phyloP scores from a whole-genome alignment of 2,113 vertebrate genomes.

The Hypanus sabinus region DNA sequence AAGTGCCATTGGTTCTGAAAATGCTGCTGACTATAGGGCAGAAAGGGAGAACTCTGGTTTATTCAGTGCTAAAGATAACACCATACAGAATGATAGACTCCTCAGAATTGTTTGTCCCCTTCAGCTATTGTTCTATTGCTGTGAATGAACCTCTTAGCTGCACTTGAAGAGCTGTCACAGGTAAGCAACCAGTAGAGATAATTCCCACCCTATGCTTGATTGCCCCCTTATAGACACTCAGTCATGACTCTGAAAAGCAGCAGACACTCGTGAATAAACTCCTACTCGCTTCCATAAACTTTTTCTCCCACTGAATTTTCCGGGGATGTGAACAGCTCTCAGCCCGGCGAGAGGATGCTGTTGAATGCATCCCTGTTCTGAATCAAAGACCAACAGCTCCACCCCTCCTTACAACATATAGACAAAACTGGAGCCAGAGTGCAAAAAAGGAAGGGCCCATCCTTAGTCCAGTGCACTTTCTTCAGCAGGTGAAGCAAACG shows the following conservation, averaged over 20 bases:
- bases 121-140: constrained; percentile 71
- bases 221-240: constrained; percentile 83
- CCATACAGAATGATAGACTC: constrained; percentile 96
- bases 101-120: constrained; percentile 86
- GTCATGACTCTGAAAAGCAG: constrained; percentile 85
- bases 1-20: constrained; percentile 81
- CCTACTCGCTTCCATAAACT: constrained; percentile 92
- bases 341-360: constrained; percentile 67
- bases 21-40: constrained; percentile 68
- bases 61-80: constrained; percentile 97
- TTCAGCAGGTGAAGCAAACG: constrained; percentile 59
- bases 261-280: constrained; percentile 94
- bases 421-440: constrained; percentile 40
- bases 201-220: constrained; percentile 88
- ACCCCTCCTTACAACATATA: constrained; percentile 54
- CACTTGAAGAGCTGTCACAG: constrained; percentile 91
- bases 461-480: constrained; percentile 48
- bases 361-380: constrained; percentile 75
- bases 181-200: constrained; percentile 90
- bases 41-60: constrained; percentile 81
- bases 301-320: constrained; percentile 85
- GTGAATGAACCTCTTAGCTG: constrained; percentile 84
- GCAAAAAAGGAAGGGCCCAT: constrained; percentile 46
- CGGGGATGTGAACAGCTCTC: constrained; percentile 85
- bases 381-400: constrained; percentile 69